A percentile compares a stretch with the other conserved stretches of the same genome.
Evolutionary conservation across 2,888 invertebrate species (phyloP).

Genomic region (Eupithecia inturbata): DNA sequence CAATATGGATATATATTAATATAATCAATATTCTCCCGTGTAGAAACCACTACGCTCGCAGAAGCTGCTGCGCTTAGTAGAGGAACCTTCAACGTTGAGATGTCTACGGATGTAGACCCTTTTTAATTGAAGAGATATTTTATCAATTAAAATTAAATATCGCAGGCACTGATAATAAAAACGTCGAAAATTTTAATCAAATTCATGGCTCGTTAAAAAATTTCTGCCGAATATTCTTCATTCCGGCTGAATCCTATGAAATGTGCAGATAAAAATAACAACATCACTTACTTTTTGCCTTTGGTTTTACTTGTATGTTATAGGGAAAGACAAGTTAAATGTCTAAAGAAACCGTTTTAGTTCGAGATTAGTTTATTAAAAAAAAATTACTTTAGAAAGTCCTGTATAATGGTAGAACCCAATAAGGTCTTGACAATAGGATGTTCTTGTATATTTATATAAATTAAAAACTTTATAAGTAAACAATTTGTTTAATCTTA

Average conservation of each 20-base stretch:
- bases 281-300: background rate
- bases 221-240: background rate
- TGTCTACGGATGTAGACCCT: background rate
- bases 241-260: slow-evolving; percentile 1
- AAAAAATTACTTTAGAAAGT: too few species aligned
- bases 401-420: too few species aligned
- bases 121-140: background rate
- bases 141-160: background rate
- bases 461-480: too few species aligned
- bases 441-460: too few species aligned
- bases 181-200: background rate
- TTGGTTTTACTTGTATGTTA: background rate
- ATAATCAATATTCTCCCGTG: too few species aligned
- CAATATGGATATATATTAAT: too few species aligned
- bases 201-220: slow-evolving; percentile 3
- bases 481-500: too few species aligned
- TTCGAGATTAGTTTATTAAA: too few species aligned
- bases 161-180: background rate
- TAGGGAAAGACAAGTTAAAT: too few species aligned
- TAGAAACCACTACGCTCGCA: background rate
- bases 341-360: too few species aligned
- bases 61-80: background rate
- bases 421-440: too few species aligned
- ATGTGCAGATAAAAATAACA: background rate
- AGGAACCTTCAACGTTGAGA: background rate